phyloP scores from a whole-genome alignment of 2,888 invertebrate species.

The Phalera bucephala region DNA sequence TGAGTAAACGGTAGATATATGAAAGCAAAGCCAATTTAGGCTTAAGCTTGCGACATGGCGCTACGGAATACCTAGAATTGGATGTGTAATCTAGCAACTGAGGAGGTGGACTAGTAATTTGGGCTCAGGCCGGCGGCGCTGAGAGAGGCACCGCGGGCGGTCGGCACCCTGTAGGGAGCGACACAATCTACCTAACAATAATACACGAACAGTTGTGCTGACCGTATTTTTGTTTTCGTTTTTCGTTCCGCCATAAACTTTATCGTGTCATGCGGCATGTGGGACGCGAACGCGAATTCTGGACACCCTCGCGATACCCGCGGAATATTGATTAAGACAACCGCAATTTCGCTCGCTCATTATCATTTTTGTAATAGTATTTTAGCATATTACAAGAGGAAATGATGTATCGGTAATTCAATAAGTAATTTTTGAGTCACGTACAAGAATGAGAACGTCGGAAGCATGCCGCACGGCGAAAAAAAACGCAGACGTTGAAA shows the following conservation, averaged over 20 bases:
- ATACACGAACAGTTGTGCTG: conserved; percentile 63
- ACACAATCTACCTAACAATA: conserved; percentile 60
- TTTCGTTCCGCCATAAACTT: conserved; percentile 63
- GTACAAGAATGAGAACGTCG: conserved; percentile 33
- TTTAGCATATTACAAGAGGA: conserved; percentile 22
- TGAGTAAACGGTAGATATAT: conserved; percentile 7
- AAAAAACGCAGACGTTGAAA: conserved; percentile 31
- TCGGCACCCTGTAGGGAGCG: conserved; percentile 53
- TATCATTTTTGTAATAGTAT: conserved; percentile 18
- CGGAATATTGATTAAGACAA: conserved; percentile 47
- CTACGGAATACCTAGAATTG: conserved; percentile 37
- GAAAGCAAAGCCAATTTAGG: conserved; percentile 29
- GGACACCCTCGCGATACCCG: conserved; percentile 42
- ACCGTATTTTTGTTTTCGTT: conserved; percentile 55
- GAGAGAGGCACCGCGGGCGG: conserved; percentile 65
- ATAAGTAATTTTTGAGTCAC: conserved; percentile 24
- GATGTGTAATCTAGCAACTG: conserved; percentile 41
- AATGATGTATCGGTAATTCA: conserved; percentile 20
- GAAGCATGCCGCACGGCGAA: conserved; percentile 35
- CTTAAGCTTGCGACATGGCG: conserved; percentile 30
- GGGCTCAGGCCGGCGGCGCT: conserved; percentile 51
- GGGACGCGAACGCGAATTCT: conserved; percentile 51
- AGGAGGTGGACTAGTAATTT: conserved; percentile 61
- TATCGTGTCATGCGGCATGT: conserved; percentile 65
- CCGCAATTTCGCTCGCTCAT: conserved; percentile 35